These are phyloP conservation scores for Phymorhynchus buccinoides DNA, from an alignment of 1,140 invertebrate genomes.

Conservation along the genomic window DNA sequence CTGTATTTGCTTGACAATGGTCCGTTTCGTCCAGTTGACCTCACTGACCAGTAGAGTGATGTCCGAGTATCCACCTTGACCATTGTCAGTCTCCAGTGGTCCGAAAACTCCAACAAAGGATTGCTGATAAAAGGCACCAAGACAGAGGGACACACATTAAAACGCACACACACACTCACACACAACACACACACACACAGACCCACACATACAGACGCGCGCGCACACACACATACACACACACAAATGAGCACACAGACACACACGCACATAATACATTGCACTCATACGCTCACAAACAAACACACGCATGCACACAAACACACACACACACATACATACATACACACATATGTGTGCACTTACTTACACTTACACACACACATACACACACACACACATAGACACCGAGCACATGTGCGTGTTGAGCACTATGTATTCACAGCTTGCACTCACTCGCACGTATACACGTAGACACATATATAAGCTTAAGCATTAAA, in stretches of 20 bases:
- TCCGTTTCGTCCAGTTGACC: slow-evolving; percentile 59
- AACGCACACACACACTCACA: not conserved
- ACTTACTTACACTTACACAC: not conserved
- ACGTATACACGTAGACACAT: not conserved
- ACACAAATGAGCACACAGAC: not conserved
- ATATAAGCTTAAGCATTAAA: not conserved
- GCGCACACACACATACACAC: not conserved
- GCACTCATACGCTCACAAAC: not conserved
- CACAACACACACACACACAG: not conserved
- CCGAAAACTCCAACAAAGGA: slow-evolving; percentile 52
- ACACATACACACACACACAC: not conserved
- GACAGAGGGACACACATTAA: too few relatives aligned
- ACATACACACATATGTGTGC: not conserved
- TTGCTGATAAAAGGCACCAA: too few relatives aligned
- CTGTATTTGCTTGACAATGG: slow-evolving; percentile 81
- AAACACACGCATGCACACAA: not conserved
- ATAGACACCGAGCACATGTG: too few relatives aligned
- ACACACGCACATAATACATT: not conserved
- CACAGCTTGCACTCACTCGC: not conserved
- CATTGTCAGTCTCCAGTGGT: slow-evolving; percentile 24
- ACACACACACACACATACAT: not conserved
- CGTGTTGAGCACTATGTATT: too few relatives aligned
- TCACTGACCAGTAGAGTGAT: slow-evolving; percentile 49
- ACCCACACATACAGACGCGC: not conserved
- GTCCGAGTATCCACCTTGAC: slow-evolving; percentile 41